A percentile compares a stretch with the other conserved stretches of the same genome.
Evolutionary conservation across 2,888 invertebrate species (phyloP).

Genomic region (Tinea trinotella): DNA sequence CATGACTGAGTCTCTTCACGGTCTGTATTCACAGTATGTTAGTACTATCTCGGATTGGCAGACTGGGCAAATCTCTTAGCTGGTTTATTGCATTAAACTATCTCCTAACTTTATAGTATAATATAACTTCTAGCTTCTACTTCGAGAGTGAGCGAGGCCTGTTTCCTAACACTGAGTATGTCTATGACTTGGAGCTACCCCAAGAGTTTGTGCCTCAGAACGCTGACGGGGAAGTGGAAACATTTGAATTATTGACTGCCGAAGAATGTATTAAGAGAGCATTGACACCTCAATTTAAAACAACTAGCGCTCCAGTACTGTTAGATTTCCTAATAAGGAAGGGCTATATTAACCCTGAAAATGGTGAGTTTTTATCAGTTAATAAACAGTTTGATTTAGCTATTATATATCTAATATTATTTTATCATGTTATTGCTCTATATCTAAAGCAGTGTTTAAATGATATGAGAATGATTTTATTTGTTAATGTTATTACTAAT

Average conservation of each 20-base stretch:
- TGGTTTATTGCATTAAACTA: not conserved
- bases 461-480: too few relatives aligned
- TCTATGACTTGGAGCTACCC: constrained; percentile 93
- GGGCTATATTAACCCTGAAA: constrained; percentile 90
- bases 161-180: constrained; percentile 95
- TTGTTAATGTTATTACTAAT: too few relatives aligned
- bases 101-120: constrained; percentile 21
- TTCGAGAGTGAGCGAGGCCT: constrained; percentile 94
- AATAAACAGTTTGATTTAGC: too few relatives aligned
- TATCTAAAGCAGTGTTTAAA: too few relatives aligned
- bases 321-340: constrained; percentile 94
- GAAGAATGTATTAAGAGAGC: constrained; percentile 87
- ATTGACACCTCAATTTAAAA: constrained; percentile 89
- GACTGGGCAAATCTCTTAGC: too few relatives aligned
- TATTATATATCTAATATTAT: too few relatives aligned
- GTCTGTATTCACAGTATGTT: too few relatives aligned
- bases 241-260: constrained; percentile 88
- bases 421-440: too few relatives aligned
- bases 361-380: constrained; percentile 77
- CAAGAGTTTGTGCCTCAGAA: constrained; percentile 92
- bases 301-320: constrained; percentile 92
- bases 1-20: too few relatives aligned
- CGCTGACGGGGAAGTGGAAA: constrained; percentile 94
- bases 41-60: too few relatives aligned
- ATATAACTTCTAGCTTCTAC: constrained; percentile 79